Conservation (phyloP, 1,140 invertebrate species). For the Rhagoletis zephyria region DNA sequence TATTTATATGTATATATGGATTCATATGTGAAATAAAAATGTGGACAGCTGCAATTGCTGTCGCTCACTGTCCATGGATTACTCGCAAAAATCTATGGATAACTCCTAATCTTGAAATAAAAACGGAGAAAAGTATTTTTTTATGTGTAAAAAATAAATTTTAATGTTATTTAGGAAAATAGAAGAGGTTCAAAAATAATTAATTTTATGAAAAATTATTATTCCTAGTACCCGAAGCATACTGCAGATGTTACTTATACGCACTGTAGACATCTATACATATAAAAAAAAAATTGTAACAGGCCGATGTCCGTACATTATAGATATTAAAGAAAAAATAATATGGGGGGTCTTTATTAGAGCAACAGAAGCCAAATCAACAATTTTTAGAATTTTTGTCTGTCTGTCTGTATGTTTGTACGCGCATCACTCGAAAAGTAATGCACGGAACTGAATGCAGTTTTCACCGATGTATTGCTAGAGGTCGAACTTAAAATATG, state of each 20-base stretch:
- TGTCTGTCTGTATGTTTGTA: too few species aligned
- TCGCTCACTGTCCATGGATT: conserved; percentile 18
- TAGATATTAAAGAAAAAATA: too few species aligned
- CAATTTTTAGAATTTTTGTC: too few species aligned
- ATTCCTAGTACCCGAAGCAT: too few species aligned
- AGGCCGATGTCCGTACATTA: too few species aligned
- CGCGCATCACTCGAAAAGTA: too few species aligned
- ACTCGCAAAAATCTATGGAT: conserved; percentile 3
- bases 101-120: background rate
- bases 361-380: too few species aligned
- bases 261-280: background rate
- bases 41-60: background rate
- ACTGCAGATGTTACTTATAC: conserved; percentile 9
- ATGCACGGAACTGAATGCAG: too few species aligned
- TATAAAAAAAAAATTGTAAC: background rate
- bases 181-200: background rate
- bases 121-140: background rate
- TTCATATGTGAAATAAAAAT: background rate
- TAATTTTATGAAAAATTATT: background rate
- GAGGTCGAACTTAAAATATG: too few species aligned
- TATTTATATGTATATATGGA: background rate
- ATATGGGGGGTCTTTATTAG: too few species aligned
- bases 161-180: background rate
- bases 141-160: background rate
- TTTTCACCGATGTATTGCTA: too few species aligned